Evolutionary conservation across 2,888 invertebrate species (phyloP), one percentile per base, ranked within the genome.

Genomic region (Drosophila anomalata): DNA sequence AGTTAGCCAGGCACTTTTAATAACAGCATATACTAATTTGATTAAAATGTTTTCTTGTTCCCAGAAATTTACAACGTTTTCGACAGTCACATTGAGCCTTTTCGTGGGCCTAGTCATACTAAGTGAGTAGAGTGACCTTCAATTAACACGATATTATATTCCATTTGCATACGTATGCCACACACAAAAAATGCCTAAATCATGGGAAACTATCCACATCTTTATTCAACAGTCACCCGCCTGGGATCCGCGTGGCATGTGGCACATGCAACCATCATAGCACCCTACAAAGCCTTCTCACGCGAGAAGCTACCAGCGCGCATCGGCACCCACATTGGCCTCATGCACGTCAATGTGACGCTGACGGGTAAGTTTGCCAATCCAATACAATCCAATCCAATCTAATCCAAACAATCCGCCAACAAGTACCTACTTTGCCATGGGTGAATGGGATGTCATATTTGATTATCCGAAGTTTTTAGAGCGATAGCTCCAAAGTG

Each of bases 161-260:
- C 33, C 11, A 61, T 84, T 67, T 72, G 60, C 70, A 75, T 75
- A 14, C 7, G 14, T 14, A 9, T 2, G 2, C 12, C 12, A 5
- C 4, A 59, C 62, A 39, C 41, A 53, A 60, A 63, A 51, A 58
- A 66, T 55, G 48, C 47, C 56, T 46, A 69, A 61, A 69, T 63
- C 61, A 59, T 59, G 54, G 22, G 44, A 54, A 54, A 22, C 26
- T 46, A 55, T 14, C 41, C 14, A 39, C 55, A 14, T 72, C 55
- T 63, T 14, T 54, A 46, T 73, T 63, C 65, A 93, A 56, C 93
- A 97, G 97, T 97, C 88, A 95, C 97, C 86, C 95, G 96, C 91
- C 95, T 96, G 92, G 97, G 98, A 57, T 97, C 98, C 48, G 95
- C 96, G 89, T 98, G 98, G 98, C 98, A 98, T 93, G 96, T 97